Evolutionary conservation across 2,113 vertebrate genomes (phyloP).

Genomic region (Poeciliopsis occidentalis): DNA sequence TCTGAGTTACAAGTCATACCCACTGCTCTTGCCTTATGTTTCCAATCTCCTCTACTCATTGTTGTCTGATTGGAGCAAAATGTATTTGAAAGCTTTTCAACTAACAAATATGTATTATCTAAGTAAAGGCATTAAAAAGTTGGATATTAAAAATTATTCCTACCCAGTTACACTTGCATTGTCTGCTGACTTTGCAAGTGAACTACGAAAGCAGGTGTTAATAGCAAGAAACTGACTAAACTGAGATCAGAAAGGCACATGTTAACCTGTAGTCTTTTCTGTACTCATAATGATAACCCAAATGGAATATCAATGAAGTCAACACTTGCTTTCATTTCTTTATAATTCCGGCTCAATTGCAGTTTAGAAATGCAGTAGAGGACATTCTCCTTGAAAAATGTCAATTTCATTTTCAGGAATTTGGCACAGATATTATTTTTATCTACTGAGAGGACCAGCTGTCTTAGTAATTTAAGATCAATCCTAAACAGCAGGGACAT

Average conservation of each 20-base stretch:
- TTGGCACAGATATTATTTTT: conserved; percentile 14
- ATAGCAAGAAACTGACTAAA: conserved; percentile 10
- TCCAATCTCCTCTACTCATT: background rate
- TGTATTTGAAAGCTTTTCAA: background rate
- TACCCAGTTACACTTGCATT: conserved; percentile 11
- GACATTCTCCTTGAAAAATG: background rate
- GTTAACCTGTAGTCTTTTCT: background rate
- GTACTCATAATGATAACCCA: background rate
- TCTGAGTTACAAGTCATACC: background rate
- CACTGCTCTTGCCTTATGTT: background rate
- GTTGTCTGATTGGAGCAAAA: background rate
- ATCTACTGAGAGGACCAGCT: conserved; percentile 10
- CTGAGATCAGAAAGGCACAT: conserved; percentile 4
- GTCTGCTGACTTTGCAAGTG: conserved; percentile 20
- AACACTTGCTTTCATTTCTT: background rate
- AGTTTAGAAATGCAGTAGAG: background rate
- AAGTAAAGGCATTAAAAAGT: conserved; percentile 1
- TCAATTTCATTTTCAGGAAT: background rate
- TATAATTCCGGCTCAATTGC: background rate
- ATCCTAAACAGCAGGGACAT: conserved; percentile 18
- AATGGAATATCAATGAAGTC: conserved; percentile 4
- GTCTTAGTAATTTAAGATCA: conserved; percentile 37
- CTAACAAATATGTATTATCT: background rate
- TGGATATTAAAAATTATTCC: conserved; percentile 13
- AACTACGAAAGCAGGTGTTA: conserved; percentile 36